Evolutionary conservation across 1,140 invertebrate genomes (phyloP).

Genomic region (Apis florea): DNA sequence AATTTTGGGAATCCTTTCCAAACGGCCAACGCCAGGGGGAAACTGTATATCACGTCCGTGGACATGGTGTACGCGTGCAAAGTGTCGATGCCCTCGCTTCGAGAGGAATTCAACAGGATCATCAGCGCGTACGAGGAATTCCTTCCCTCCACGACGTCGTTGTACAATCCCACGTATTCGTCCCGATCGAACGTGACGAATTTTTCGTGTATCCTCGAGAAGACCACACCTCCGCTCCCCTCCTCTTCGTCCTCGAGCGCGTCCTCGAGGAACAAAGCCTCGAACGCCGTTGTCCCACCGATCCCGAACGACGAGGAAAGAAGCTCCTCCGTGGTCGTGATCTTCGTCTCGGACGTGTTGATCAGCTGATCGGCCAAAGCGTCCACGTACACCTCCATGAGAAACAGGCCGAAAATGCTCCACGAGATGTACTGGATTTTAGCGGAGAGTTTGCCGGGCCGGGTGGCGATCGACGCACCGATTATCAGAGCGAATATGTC

Average conservation of each 20-base stretch:
- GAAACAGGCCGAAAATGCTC: constrained; percentile 71
- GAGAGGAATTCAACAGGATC: constrained; percentile 67
- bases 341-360: constrained; percentile 57
- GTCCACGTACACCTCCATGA: constrained; percentile 72
- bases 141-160: constrained; percentile 57
- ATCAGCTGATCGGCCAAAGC: constrained; percentile 72
- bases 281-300: constrained; percentile 56
- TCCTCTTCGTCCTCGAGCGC: not conserved
- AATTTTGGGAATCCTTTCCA: constrained; percentile 69
- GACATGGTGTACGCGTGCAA: constrained; percentile 59
- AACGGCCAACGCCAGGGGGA: constrained; percentile 68
- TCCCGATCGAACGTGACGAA: constrained; percentile 61
- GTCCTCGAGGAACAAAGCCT: constrained; percentile 45
- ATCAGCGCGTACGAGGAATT: constrained; percentile 65
- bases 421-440: constrained; percentile 72
- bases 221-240: constrained; percentile 30
- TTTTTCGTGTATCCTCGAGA: constrained; percentile 41
- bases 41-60: constrained; percentile 66
- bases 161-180: constrained; percentile 43
- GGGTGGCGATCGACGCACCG: constrained; percentile 53
- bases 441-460: constrained; percentile 62
- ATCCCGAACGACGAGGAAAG: constrained; percentile 51
- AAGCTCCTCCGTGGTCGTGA: constrained; percentile 61
- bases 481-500: constrained; percentile 70
- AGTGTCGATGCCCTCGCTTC: constrained; percentile 23